Conservation (phyloP, 2,888 invertebrate genomes). For the Alviniconcha strummeri region DNA sequence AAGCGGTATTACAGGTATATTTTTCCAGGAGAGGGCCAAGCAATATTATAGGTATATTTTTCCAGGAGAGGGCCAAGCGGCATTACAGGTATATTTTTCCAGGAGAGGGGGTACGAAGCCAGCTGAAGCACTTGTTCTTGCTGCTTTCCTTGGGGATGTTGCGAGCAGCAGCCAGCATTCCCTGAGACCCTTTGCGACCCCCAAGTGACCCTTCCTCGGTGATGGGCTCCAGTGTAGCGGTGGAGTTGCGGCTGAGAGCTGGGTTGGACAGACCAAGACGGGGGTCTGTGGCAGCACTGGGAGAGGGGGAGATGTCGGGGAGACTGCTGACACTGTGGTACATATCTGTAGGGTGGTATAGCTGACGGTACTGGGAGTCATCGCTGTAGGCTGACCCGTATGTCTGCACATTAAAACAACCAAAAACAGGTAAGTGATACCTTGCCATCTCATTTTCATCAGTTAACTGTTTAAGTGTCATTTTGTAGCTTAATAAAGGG, state of each 20-base stretch:
- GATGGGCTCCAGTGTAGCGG: slow-evolving; percentile 53
- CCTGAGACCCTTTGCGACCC: slow-evolving; percentile 17
- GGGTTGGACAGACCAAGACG: slow-evolving; percentile 36
- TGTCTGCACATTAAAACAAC: slow-evolving; percentile 48
- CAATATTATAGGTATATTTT: slow-evolving; percentile 1
- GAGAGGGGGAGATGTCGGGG: slow-evolving; percentile 46
- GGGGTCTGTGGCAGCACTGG: slow-evolving; percentile 28
- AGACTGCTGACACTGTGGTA: slow-evolving; percentile 48
- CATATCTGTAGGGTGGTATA: slow-evolving; percentile 62
- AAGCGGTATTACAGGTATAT: neutral
- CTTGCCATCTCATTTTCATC: too few species aligned
- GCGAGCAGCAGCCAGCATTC: slow-evolving; percentile 26
- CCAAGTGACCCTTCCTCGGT: slow-evolving; percentile 42
- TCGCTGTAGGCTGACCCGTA: slow-evolving; percentile 67
- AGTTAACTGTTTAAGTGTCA: too few species aligned
- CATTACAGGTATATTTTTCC: slow-evolving; percentile 5
- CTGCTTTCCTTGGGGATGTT: slow-evolving; percentile 24
- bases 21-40: neutral
- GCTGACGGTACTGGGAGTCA: slow-evolving; percentile 63
- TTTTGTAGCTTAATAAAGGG: too few species aligned
- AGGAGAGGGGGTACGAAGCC: slow-evolving; percentile 30
- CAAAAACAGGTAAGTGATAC: too few species aligned
- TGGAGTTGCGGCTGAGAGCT: slow-evolving; percentile 37
- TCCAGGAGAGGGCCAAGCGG: neutral
- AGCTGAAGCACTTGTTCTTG: slow-evolving; percentile 32